Evolutionary conservation across 1,140 invertebrate species (phyloP).

Genomic region (Agrypnia vestita): DNA sequence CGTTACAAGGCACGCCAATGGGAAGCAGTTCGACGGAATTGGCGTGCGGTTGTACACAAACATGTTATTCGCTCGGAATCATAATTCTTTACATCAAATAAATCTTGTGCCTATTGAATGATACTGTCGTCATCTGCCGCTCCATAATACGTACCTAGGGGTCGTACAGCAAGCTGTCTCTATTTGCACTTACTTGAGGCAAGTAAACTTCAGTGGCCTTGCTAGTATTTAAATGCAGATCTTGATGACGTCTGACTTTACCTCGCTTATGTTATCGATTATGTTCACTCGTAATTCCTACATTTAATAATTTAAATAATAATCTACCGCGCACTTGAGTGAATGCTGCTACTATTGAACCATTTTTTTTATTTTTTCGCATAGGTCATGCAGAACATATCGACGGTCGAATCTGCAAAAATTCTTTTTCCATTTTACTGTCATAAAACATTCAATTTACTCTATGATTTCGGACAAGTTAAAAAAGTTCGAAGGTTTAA

Average conservation of each 20-base stretch:
- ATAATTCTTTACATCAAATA: no score
- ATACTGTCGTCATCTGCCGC: neutral
- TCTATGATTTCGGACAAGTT: no score
- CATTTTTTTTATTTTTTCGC: neutral
- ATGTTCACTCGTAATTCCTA: neutral
- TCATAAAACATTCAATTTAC: no score
- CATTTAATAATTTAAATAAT: neutral
- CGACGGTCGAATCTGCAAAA: no score
- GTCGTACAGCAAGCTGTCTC: neutral
- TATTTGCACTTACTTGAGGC: neutral
- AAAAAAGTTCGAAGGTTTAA: no score
- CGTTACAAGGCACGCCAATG: no score
- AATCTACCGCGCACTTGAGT: neutral
- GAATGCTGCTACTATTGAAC: neutral
- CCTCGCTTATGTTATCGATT: slow-evolving; percentile 6
- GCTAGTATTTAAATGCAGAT: slow-evolving; percentile 21
- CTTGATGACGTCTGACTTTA: slow-evolving; percentile 3
- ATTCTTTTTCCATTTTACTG: no score
- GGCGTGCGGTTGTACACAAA: no score
- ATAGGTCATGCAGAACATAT: no score
- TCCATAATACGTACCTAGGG: neutral
- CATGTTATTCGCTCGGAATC: no score
- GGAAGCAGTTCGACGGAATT: no score
- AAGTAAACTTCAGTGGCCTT: slow-evolving; percentile 26
- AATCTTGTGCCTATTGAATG: neutral